Conservation (phyloP, 2,113 vertebrate species). For the Myiozetetes cayanensis region DNA sequence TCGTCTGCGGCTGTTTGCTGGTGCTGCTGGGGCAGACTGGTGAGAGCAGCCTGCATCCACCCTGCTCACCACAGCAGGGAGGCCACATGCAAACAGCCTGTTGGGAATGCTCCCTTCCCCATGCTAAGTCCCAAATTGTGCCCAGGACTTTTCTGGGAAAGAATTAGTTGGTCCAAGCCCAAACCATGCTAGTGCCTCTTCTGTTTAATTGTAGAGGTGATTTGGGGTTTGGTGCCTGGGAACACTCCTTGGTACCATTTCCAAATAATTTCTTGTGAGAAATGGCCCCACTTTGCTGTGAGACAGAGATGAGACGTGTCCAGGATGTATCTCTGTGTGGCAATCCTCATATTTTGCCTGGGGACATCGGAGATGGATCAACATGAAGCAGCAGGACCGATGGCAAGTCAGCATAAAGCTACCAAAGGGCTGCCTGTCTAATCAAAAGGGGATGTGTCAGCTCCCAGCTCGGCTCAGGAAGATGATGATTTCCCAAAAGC, state of each 20-base stretch:
- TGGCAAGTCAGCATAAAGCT: background rate
- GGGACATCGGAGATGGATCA: background rate
- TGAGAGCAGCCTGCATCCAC: background rate
- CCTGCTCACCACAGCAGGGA: background rate
- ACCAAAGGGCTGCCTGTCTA: background rate
- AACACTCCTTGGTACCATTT: background rate
- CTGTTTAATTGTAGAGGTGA: background rate
- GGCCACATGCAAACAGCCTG: conserved; percentile 9
- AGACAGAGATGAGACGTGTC: background rate
- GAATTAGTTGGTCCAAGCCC: conserved; percentile 13
- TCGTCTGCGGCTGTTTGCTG: background rate
- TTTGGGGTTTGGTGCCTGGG: conserved; percentile 30
- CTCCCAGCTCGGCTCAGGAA: conserved; percentile 3
- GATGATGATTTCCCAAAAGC: background rate
- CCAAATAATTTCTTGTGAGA: background rate
- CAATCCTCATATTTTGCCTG: background rate
- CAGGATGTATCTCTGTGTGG: background rate
- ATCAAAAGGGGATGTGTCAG: conserved; percentile 23
- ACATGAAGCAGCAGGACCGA: background rate
- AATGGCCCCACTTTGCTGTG: background rate
- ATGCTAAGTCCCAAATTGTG: background rate
- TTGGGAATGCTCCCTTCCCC: background rate
- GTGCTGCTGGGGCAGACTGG: conserved; percentile 17
- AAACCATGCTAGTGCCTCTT: conserved; percentile 1
- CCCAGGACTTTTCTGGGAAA: conserved; percentile 40